phyloP scores from a whole-genome alignment of 2,888 invertebrate genomes.

The Tipula unca region DNA sequence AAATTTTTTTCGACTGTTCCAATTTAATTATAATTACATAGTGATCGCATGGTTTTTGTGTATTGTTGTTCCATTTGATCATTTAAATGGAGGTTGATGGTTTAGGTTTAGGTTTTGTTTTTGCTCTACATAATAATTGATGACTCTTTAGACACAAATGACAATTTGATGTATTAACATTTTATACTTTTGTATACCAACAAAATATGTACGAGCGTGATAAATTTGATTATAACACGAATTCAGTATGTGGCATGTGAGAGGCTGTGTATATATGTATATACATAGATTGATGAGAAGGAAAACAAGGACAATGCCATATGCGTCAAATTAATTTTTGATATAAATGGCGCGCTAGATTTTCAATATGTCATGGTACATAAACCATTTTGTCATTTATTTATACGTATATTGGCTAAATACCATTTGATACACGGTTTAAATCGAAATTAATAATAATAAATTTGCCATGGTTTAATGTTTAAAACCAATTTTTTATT shows the following conservation, averaged over 20 bases:
- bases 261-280: background rate
- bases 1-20: background rate
- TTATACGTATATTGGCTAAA: background rate
- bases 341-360: background rate
- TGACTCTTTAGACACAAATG: background rate
- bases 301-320: background rate
- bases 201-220: background rate
- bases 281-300: background rate
- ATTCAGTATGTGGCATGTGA: background rate
- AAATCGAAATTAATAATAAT: conserved; percentile 8
- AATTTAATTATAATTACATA: conserved; percentile 14
- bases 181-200: background rate
- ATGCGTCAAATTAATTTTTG: background rate
- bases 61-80: background rate
- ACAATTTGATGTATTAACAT: background rate
- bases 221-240: background rate
- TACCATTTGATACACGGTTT: background rate
- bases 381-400: conserved; percentile 9
- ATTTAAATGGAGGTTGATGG: background rate
- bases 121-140: background rate
- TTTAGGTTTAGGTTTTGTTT: background rate
- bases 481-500: background rate
- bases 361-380: background rate
- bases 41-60: background rate
- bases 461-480: background rate